Conservation (phyloP, 2,888 invertebrate species). For the Pachliopta kotzebuea region DNA sequence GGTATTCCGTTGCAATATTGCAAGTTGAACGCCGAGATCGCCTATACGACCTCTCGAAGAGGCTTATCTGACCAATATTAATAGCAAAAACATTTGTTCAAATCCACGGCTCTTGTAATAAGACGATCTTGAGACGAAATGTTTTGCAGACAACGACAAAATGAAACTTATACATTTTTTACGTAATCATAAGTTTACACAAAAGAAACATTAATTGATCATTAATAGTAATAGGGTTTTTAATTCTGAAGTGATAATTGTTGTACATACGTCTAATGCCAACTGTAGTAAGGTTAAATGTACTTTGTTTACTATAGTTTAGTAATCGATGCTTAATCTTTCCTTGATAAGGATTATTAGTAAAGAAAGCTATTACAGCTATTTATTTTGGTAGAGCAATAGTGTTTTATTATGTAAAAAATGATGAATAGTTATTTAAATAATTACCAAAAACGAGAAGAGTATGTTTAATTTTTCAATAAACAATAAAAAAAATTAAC, state of each 20-base stretch:
- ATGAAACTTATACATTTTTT: background rate
- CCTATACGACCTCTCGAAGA: constrained; percentile 50
- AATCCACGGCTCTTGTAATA: constrained; percentile 35
- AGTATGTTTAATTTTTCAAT: background rate
- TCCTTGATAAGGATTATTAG: too few species aligned
- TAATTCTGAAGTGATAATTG: too few species aligned
- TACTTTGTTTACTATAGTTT: too few species aligned
- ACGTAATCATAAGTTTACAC: background rate
- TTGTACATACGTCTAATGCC: too few species aligned
- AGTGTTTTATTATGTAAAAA: too few species aligned
- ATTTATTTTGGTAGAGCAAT: background rate
- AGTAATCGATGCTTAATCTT: too few species aligned
- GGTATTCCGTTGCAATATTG: constrained; percentile 52
- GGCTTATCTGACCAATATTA: constrained; percentile 59
- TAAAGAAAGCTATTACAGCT: too few species aligned
- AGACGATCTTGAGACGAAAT: constrained; percentile 47
- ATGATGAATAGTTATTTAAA: too few species aligned
- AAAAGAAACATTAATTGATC: background rate
- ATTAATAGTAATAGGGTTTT: too few species aligned
- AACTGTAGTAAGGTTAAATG: too few species aligned
- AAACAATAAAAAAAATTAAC: background rate
- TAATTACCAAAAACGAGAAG: background rate
- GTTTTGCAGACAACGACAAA: constrained; percentile 26
- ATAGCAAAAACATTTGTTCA: constrained; percentile 47
- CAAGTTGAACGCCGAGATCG: constrained; percentile 49